phyloP scores from a whole-genome alignment of 2,888 invertebrate species.

The Cremastinae sp. region DNA sequence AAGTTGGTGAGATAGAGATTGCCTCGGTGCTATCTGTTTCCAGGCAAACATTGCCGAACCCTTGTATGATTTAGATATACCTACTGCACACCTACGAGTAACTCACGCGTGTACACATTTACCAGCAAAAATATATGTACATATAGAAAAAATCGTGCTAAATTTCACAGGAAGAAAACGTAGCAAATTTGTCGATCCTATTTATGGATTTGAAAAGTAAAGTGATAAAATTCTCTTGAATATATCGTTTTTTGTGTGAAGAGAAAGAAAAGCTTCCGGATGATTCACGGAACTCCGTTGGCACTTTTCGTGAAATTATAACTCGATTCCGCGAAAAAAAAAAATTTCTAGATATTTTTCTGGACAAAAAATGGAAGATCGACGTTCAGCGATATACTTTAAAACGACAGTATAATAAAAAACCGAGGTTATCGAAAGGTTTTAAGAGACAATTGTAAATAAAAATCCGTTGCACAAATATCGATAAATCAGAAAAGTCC shows the following conservation, averaged over 20 bases:
- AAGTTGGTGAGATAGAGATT: conserved; percentile 30
- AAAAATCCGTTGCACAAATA: neutral
- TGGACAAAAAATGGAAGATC: no score
- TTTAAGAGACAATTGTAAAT: no score
- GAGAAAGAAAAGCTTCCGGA: neutral
- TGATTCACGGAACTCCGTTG: neutral
- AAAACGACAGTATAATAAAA: no score
- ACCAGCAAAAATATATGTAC: conserved; percentile 10
- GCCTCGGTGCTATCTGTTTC: conserved; percentile 56
- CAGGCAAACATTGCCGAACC: conserved; percentile 72
- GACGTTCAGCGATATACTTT: no score
- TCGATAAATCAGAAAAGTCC: neutral
- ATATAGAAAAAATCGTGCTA: neutral
- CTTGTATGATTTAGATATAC: conserved; percentile 74
- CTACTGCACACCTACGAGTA: conserved; percentile 45
- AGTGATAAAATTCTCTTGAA: no score
- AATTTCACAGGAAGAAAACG: no score
- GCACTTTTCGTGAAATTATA: no score
- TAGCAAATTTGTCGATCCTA: neutral
- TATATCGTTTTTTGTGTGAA: neutral
- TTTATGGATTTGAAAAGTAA: neutral
- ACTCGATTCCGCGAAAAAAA: no score
- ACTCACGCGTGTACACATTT: conserved; percentile 26
- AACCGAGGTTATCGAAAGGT: no score
- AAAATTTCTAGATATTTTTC: no score